Base-by-base conservation (phyloP, 2,797 vertebrate species). In the Parauchenoglanis ngamensis region DNA sequence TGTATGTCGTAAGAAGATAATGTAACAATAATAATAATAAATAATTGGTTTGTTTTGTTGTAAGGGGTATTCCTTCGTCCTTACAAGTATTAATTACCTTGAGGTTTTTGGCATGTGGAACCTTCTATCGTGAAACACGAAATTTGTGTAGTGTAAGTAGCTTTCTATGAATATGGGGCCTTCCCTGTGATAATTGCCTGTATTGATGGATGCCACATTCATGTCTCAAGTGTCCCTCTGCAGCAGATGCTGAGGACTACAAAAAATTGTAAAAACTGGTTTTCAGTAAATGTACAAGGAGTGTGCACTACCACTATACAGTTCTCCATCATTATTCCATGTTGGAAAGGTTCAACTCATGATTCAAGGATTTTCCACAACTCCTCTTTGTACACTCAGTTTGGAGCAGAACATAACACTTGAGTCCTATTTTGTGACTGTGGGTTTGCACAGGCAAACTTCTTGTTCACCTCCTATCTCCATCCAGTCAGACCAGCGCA, bases 1-100 rank as follows among this genome's bases (percentile, higher is more conserved):
- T 1, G 40, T 40, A 40, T 40, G 40, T 40, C 40, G 3, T 3
- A 40, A 40, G 40, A 40, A 40, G 40, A 4, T 40, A 40, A 40
- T 40, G 1, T 40, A 40, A 40, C 40, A 40, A 40, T 40, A 40
- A 40, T 40, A 40, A 40, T 40, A 40, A 40, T 40, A 40, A 40
- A 40, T 40, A 40, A 40, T 40, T 40, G 40, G 40, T 40, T 40
- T 40, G 40, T 40, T 40, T 40, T 40, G 40, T 40, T 40, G 40
- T 40, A 40, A 56, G 17, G 54, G 54, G 63, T 73, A 23, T 80
- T 2, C 83, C 56, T 19, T 7, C n/a, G 86, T 73, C 25, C 23
- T 72, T 89, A 5, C 84, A 89, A 76, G 79, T 86, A 17, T 63
- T 85, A 63, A 87, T 87, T 21, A 87, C 67, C 46, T 87, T 85